These are phyloP conservation scores for Armadillidium nasatum DNA, from an alignment of 1,140 invertebrate genomes.

Conservation along the genomic window DNA sequence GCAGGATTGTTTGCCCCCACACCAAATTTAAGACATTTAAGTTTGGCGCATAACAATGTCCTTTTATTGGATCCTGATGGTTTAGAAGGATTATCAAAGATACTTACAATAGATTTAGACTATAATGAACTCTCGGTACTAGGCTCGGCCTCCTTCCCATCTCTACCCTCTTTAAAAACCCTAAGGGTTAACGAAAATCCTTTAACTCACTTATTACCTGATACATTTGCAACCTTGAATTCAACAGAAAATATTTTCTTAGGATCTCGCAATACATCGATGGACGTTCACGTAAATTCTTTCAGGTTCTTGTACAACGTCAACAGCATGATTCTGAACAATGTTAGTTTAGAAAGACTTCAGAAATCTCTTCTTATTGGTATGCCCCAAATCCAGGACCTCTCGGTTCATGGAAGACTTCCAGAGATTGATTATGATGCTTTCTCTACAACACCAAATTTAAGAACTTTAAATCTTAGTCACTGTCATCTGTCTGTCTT, in stretches of 20 bases:
- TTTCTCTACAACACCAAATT: constrained; percentile 30
- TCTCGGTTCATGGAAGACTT: constrained; percentile 34
- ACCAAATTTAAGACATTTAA: constrained; percentile 29
- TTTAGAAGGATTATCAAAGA: constrained; percentile 28
- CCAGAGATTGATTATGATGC: constrained; percentile 35
- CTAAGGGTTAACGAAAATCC: constrained; percentile 31
- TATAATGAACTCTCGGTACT: constrained; percentile 31
- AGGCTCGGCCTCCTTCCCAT: constrained; percentile 30
- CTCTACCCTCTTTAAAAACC: constrained; percentile 30
- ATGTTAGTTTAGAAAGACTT: constrained; percentile 28
- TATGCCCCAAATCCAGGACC: constrained; percentile 31
- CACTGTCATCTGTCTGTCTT: constrained; percentile 27
- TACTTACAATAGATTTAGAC: constrained; percentile 38
- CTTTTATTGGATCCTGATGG: constrained; percentile 29
- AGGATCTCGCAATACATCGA: constrained; percentile 27
- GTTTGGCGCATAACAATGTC: constrained; percentile 36
- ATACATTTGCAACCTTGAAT: constrained; percentile 34
- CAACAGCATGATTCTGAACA: constrained; percentile 29
- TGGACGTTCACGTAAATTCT: constrained; percentile 34
- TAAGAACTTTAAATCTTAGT: constrained; percentile 27
- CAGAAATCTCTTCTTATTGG: constrained; percentile 26
- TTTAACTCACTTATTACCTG: constrained; percentile 33
- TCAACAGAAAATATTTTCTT: constrained; percentile 30
- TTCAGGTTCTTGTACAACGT: constrained; percentile 30
- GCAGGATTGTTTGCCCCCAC: constrained; percentile 33